Evolutionary conservation across 2,888 invertebrate genomes (phyloP), one percentile per base, ranked within the genome.

Genomic region (Drosophila mimica): DNA sequence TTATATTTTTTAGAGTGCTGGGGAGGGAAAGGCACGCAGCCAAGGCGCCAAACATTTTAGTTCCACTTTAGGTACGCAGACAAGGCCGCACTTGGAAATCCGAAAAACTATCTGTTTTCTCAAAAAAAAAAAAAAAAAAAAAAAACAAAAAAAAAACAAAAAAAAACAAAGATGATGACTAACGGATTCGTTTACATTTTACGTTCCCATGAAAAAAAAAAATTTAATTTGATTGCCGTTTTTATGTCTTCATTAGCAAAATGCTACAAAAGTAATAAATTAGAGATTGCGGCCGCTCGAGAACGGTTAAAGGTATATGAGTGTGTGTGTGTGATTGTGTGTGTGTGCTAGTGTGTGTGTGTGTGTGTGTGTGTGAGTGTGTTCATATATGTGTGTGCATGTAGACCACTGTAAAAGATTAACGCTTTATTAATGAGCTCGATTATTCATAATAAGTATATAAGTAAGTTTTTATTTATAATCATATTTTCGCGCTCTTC

Each of bases 191-290:
- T 58, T 87, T 84, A 76, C 81, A 85, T 82, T 76, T 79, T n/a
- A 56, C 49, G 89, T 88, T 88, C 87, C 87, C 87, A 88, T 88
- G 87, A 90, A 54, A 81, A 76, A 82, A 89, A 74, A 81, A 83
- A 76, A 81, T 81, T 86, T 84, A 84, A 84, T 88, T 88, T 88
- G 88, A 90, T 88, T 90, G 88, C 88, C 89, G 89, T 90, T 88
- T 89, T 88, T 88, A 88, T 88, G 90, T 88, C 88, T 88, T 88
- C 89, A 88, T 88, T 90, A 89, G 90, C 88, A 76, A 88, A 88
- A 89, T 76, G 89, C 74, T 82, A 77, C 78, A 79, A 82, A 79
- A 81, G 76, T 68, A 82, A 88, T 88, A 90, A 88, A 88, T 88
- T 83, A 83, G 73, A 79, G 87, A 87, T 87, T 87, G 63, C 56